Evolutionary conservation across 1,140 invertebrate genomes (phyloP), one percentile per base, ranked within the genome.

Genomic region (Mizuhopecten yessoensis): DNA sequence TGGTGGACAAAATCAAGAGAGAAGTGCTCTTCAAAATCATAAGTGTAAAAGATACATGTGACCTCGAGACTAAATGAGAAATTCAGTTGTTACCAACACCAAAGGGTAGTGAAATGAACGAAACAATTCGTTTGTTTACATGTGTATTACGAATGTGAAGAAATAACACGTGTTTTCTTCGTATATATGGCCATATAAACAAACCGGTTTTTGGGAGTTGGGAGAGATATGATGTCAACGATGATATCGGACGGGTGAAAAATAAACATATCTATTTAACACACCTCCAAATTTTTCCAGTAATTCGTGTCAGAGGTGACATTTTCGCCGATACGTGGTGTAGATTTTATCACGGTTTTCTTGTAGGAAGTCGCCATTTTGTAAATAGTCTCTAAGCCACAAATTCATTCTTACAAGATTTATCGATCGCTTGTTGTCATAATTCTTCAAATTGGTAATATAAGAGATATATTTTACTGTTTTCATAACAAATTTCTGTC

Each of bases 251-350:
- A 75, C 0, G 29, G 33, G 45, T 87, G 5, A 7, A 11, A 87
- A n/a, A 0, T 29, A 87, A 1, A 34, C 11, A 87, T 29, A 34
- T 34, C 33, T 11, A 87, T 34, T 39, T 17, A 87, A 87, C 36
- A 87, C 87, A 95, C 95, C 93, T 95, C 92, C 89, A 95, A 92
- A 91, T 94, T 94, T 95, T 98, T 98, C 98, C 98, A 99, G 95
- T 98, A 99, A 92, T 98, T 95, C 93, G 97, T 97, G 97, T 99
- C 98, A 42, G 97, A 97, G 0, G 98, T 98, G 87, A 98, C 95
- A 94, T 98, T 97, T 57, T 97, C 97, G 3, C 97, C 97, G 93
- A 94, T 92, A 93, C 92, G 94, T 92, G 95, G 94, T 91, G 93
- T 93, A 87, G 92, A 87, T 93, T 94, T 94, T n/a, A 95, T 93